Evolutionary conservation across 2,797 vertebrate genomes (phyloP).

Genomic region (Anomalospiza imberbis): DNA sequence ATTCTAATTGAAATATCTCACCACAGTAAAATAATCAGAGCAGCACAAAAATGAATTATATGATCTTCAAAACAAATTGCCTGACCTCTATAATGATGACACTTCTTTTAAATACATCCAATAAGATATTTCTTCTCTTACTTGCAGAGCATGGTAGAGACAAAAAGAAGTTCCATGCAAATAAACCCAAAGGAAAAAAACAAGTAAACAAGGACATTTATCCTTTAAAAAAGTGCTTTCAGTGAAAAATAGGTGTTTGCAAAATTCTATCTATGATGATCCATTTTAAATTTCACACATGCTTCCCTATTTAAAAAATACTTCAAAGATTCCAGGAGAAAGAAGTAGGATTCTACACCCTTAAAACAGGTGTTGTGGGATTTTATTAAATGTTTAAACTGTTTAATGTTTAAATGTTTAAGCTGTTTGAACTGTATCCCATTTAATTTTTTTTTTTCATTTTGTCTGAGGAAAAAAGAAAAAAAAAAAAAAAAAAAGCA

Average conservation of each 20-base stretch:
- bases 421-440: neutral
- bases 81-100: constrained; percentile 10
- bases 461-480: neutral
- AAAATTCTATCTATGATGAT: neutral
- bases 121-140: neutral
- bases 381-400: neutral
- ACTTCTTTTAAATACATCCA: constrained; percentile 19
- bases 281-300: neutral
- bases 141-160: neutral
- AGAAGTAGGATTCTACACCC: neutral
- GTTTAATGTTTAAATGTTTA: neutral
- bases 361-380: neutral
- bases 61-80: constrained; percentile 62
- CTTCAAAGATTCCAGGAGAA: neutral
- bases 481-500: too few species aligned
- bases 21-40: constrained; percentile 34
- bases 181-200: neutral
- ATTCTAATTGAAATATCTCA: constrained; percentile 37
- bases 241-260: neutral
- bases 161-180: neutral
- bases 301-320: neutral
- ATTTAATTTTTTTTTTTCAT: neutral
- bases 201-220: neutral
- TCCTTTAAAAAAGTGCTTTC: neutral
- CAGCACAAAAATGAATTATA: constrained; percentile 31